A percentile compares a stretch with the other conserved stretches of the same genome.
Evolutionary conservation across 64 coral and sea anemone species (phyloP).

Genomic region (Stylophora pistillata): DNA sequence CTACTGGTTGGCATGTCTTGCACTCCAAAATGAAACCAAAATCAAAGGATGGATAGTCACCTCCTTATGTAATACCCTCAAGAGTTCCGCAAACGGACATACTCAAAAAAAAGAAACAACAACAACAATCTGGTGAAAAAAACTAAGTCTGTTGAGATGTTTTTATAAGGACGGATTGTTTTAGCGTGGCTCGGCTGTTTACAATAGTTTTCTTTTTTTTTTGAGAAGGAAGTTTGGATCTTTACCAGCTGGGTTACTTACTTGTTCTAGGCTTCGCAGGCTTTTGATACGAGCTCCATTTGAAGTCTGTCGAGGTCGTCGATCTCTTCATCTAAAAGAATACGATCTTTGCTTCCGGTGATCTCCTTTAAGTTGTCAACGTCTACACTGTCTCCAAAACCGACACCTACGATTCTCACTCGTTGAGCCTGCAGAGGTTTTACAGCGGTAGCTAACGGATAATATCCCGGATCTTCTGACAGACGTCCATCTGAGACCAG

Average conservation of each 20-base stretch:
- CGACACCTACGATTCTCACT: slow-evolving; percentile 69
- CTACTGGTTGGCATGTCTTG: too few relatives aligned
- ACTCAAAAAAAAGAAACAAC: too few relatives aligned
- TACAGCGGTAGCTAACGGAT: slow-evolving; percentile 41
- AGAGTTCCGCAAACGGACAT: too few relatives aligned
- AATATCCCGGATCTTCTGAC: slow-evolving; percentile 60
- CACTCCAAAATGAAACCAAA: too few relatives aligned
- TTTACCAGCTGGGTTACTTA: slow-evolving; percentile 8
- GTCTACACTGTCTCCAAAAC: slow-evolving; percentile 72
- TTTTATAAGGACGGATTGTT: too few relatives aligned
- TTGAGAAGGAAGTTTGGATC: too few relatives aligned
- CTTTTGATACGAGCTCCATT: slow-evolving; percentile 64
- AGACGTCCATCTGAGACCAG: slow-evolving; percentile 85
- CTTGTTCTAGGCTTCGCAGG: slow-evolving; percentile 64
- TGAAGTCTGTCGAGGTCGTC: slow-evolving; percentile 74
- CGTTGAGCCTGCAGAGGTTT: slow-evolving; percentile 64
- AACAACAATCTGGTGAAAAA: too few relatives aligned
- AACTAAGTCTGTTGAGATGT: too few relatives aligned
- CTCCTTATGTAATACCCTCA: too few relatives aligned
- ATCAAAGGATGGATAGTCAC: too few relatives aligned
- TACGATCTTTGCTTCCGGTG: slow-evolving; percentile 60
- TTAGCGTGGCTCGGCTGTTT: too few relatives aligned
- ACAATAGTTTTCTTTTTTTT: too few relatives aligned
- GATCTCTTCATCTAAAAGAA: slow-evolving; percentile 58
- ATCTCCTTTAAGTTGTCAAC: slow-evolving; percentile 60